phyloP scores from a whole-genome alignment of 2,797 vertebrate species.

The Smutsia temminckii region DNA sequence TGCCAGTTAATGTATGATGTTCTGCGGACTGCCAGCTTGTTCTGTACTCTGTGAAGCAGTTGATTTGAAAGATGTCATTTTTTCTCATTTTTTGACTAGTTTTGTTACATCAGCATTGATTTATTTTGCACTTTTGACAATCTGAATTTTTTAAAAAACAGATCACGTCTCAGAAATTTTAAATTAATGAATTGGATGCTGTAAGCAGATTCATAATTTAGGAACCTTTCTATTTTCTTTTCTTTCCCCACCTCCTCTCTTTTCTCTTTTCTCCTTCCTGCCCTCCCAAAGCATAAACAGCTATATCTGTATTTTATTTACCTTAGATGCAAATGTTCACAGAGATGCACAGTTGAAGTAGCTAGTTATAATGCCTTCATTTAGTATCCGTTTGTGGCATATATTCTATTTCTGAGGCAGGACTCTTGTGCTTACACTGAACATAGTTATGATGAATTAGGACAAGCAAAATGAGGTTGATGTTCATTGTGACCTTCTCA shows the following conservation, averaged over 20 bases:
- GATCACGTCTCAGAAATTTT: conserved; percentile 65
- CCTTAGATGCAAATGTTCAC: conserved; percentile 6
- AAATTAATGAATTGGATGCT: conserved; percentile 59
- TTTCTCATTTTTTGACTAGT: conserved; percentile 63
- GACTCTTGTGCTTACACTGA: not conserved
- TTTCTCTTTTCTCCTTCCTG: not conserved
- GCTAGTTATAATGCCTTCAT: not conserved
- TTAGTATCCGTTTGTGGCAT: not conserved
- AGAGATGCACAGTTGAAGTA: not conserved
- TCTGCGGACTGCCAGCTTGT: conserved; percentile 63
- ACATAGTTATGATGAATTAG: not conserved
- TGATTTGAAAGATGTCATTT: conserved; percentile 74
- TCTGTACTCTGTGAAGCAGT: conserved; percentile 70
- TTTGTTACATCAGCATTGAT: conserved; percentile 74
- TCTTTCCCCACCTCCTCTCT: not conserved
- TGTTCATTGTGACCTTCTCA: not conserved
- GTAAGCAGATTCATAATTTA: not conserved
- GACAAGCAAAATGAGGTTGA: not conserved
- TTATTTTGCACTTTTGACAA: conserved; percentile 76
- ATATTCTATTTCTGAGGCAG: not conserved
- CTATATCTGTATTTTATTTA: not conserved
- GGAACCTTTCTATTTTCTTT: not conserved
- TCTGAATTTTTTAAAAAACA: conserved; percentile 50
- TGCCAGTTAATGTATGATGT: conserved; percentile 54
- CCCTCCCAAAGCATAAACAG: not conserved